Evolutionary conservation across 2,797 vertebrate species (phyloP).

Genomic region (Lateolabrax maculatus): DNA sequence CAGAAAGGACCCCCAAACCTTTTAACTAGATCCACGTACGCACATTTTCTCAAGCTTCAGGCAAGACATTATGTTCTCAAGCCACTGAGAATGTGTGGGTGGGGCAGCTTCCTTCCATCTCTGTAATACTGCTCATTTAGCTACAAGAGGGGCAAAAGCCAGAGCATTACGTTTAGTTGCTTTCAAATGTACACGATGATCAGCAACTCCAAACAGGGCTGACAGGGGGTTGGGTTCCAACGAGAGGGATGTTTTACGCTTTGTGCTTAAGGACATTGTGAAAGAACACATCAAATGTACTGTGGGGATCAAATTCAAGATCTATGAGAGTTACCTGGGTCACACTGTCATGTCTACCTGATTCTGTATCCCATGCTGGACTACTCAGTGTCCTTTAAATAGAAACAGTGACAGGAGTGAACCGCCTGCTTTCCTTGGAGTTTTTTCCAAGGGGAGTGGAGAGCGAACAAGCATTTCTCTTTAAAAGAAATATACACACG

Average conservation of each 20-base stretch:
- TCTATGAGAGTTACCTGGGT: slow-evolving; percentile 33
- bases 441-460: slow-evolving; percentile 23
- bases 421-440: slow-evolving; percentile 31
- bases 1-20: not conserved
- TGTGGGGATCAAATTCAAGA: slow-evolving; percentile 28
- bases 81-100: not conserved
- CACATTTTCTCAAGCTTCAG: not conserved
- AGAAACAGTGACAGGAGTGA: slow-evolving; percentile 37
- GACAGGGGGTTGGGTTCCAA: not conserved
- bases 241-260: not conserved
- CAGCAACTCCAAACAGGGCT: not conserved
- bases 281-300: slow-evolving; percentile 18
- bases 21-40: not conserved
- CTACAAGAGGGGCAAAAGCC: not conserved
- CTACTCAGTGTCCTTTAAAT: slow-evolving; percentile 47
- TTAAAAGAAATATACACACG: slow-evolving; percentile 17
- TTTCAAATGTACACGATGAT: not conserved
- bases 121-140: not conserved
- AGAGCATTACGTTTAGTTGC: not conserved
- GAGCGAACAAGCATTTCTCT: slow-evolving; percentile 30
- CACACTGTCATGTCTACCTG: slow-evolving; percentile 9
- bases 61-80: not conserved
- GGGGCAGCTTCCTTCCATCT: not conserved
- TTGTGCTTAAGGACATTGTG: not conserved
- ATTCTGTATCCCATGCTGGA: slow-evolving; percentile 29